Percentiles rank a stretch among this genome's conserved stretches.
These are phyloP conservation scores for Dinoponera quadriceps DNA, from an alignment of 1,140 invertebrate species.

Conservation along the genomic window DNA sequence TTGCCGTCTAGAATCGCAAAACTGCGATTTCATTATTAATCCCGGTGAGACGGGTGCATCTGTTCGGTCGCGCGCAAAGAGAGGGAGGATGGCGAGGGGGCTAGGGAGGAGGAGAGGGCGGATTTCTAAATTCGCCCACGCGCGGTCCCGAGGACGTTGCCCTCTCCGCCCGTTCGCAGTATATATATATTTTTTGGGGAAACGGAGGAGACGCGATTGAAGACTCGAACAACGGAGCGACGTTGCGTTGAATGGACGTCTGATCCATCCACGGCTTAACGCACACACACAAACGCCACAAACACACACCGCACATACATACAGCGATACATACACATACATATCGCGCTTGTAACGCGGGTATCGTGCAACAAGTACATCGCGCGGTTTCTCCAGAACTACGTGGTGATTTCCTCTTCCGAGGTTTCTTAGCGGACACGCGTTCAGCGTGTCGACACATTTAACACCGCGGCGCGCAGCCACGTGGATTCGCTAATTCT, in stretches of 20 bases:
- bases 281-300: too few relatives aligned
- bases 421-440: too few relatives aligned
- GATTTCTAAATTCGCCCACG: conserved; percentile 69
- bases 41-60: conserved; percentile 60
- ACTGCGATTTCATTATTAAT: conserved; percentile 68
- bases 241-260: too few relatives aligned
- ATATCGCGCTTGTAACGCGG: neutral
- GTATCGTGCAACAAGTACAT: conserved; percentile 46
- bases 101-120: conserved; percentile 5
- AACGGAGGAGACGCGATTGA: conserved; percentile 18
- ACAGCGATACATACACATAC: too few relatives aligned
- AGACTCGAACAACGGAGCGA: too few relatives aligned
- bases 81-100: neutral
- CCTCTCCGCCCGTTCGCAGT: conserved; percentile 33
- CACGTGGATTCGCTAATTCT: too few relatives aligned
- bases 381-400: neutral
- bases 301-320: too few relatives aligned
- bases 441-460: too few relatives aligned
- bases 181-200: conserved; percentile 53
- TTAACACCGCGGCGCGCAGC: too few relatives aligned
- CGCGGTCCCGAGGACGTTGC: conserved; percentile 65
- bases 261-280: too few relatives aligned
- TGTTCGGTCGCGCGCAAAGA: conserved; percentile 29
- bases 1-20: conserved; percentile 62
- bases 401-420: too few relatives aligned